phyloP scores from a whole-genome alignment of 1,140 invertebrate species.

The Drosophila pachea region DNA sequence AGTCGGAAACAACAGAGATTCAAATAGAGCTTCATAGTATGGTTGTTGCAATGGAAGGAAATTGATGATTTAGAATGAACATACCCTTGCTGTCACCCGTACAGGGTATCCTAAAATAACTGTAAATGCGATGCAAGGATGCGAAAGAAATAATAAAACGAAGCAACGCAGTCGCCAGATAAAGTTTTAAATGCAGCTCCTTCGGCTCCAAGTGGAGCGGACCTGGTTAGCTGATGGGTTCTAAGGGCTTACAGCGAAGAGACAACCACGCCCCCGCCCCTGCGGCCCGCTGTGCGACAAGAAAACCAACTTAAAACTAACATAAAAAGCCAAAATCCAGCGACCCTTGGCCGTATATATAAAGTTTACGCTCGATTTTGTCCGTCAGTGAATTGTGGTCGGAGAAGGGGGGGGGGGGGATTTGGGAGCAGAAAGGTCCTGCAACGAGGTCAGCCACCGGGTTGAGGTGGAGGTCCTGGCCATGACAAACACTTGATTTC shows the following conservation, averaged over 20 bases:
- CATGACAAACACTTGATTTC: slow-evolving; percentile 40
- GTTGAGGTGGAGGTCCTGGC: not conserved
- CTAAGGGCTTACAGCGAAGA: not conserved
- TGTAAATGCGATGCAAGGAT: slow-evolving; percentile 28
- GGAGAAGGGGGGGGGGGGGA: too few species aligned
- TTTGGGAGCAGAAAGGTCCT: not conserved
- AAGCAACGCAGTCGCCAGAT: slow-evolving; percentile 43
- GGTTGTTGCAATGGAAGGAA: not conserved
- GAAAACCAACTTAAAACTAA: slow-evolving; percentile 64
- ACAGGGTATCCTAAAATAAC: slow-evolving; percentile 15
- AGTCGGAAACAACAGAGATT: too few species aligned
- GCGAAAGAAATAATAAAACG: slow-evolving; percentile 64
- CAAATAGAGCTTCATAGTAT: too few species aligned
- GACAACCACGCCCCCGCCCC: not conserved
- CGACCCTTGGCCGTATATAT: slow-evolving; percentile 55
- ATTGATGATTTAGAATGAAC: not conserved
- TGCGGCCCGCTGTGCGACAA: slow-evolving; percentile 2
- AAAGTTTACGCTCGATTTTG: slow-evolving; percentile 72
- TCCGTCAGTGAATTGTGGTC: too few species aligned
- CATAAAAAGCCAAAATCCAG: slow-evolving; percentile 71
- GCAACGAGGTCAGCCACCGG: slow-evolving; percentile 1
- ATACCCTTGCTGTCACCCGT: not conserved
- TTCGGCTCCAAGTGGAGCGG: too few species aligned
- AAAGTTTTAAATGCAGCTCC: slow-evolving; percentile 68
- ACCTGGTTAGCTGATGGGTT: too few species aligned